Evolutionary conservation across 2,797 vertebrate genomes (phyloP).

Genomic region (Phyllotis vaccarum): DNA sequence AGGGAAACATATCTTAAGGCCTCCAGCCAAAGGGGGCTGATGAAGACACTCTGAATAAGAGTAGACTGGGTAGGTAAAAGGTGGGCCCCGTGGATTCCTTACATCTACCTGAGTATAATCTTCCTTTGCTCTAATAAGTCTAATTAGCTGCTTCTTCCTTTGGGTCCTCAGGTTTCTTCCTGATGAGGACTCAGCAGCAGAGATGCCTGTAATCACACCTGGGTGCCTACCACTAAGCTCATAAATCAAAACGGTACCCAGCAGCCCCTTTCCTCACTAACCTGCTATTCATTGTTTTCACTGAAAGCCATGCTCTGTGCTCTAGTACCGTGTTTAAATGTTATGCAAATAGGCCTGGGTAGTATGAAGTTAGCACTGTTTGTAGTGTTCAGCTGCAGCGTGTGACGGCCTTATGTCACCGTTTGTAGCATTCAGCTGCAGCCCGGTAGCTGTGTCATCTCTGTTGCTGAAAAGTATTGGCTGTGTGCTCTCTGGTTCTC

Average conservation of each 20-base stretch:
- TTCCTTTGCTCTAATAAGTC: not conserved
- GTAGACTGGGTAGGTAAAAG: not conserved
- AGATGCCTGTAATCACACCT: not conserved
- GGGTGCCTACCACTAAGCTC: not conserved
- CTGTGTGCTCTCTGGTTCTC: not conserved
- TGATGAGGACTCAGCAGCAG: not conserved
- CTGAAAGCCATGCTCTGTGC: not conserved
- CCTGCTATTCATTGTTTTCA: not conserved
- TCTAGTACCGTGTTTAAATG: not conserved
- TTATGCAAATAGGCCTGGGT: not conserved
- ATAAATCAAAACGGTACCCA: not conserved
- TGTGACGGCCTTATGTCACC: too few species aligned
- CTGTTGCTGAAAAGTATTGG: constrained; percentile 2
- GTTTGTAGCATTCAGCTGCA: not conserved
- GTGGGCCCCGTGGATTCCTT: not conserved
- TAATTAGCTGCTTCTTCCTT: not conserved
- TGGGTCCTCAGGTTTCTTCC: not conserved
- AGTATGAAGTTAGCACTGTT: not conserved
- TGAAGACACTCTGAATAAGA: not conserved
- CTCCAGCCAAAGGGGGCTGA: not conserved
- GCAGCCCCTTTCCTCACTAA: too few species aligned
- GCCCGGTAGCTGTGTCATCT: not conserved
- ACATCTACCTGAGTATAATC: not conserved
- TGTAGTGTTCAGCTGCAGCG: not conserved
- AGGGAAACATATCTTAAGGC: not conserved